Conservation (phyloP, 2,113 vertebrate species). For the Australoheros scitulus region DNA sequence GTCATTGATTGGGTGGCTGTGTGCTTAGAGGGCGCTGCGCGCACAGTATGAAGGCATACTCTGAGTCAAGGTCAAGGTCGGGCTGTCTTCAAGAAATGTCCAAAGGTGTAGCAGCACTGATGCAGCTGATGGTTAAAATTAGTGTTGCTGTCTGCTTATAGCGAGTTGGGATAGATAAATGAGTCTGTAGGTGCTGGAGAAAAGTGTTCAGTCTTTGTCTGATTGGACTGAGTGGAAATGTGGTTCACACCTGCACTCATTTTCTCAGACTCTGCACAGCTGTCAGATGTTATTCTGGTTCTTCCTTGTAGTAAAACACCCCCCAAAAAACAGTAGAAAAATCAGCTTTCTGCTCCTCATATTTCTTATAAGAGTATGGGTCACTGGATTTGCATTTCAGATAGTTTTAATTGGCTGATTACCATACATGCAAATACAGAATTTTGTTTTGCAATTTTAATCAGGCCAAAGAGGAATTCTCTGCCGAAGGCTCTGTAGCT, state of each 20-base stretch:
- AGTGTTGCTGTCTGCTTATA: background rate
- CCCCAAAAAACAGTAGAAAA: slow-evolving; percentile 11
- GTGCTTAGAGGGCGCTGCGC: background rate
- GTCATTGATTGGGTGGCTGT: slow-evolving; percentile 17
- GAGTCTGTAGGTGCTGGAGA: background rate
- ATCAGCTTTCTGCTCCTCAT: background rate
- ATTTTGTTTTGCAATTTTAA: slow-evolving; percentile 68
- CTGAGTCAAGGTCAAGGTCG: background rate
- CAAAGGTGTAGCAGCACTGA: background rate
- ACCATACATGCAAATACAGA: slow-evolving; percentile 69
- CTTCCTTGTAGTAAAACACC: background rate
- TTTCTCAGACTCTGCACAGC: slow-evolving; percentile 5
- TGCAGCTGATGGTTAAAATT: background rate
- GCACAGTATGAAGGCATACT: background rate
- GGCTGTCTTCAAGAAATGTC: background rate
- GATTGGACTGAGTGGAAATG: slow-evolving; percentile 3
- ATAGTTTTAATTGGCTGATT: slow-evolving; percentile 78
- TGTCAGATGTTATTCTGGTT: background rate
- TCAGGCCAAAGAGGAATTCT: slow-evolving; percentile 41
- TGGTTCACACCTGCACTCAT: background rate
- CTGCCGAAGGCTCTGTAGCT: background rate
- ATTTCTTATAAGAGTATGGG: slow-evolving; percentile 47
- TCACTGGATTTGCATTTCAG: slow-evolving; percentile 72
- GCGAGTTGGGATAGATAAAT: slow-evolving; percentile 15
- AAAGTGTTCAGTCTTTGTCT: slow-evolving; percentile 4